These are phyloP conservation scores for Hedychridium roseum DNA, from an alignment of 2,888 invertebrate genomes.

Conservation along the genomic window DNA sequence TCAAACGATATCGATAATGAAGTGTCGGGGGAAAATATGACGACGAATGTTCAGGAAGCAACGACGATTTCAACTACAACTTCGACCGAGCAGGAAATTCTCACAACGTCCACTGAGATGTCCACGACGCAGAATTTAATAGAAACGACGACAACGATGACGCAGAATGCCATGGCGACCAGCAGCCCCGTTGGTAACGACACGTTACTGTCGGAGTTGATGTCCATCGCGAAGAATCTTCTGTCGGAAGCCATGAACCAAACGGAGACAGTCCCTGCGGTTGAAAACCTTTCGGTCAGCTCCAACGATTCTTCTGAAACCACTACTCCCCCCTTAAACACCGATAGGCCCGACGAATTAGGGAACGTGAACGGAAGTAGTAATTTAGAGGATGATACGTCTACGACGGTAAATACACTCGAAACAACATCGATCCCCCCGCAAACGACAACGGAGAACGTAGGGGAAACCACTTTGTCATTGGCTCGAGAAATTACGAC, in stretches of 20 bases:
- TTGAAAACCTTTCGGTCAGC: slow-evolving; percentile 3
- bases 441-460: background rate
- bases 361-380: background rate
- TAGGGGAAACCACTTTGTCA: background rate
- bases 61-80: slow-evolving; percentile 10
- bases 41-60: slow-evolving; percentile 23
- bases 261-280: slow-evolving; percentile 12
- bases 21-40: background rate
- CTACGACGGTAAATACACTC: slow-evolving; percentile 5
- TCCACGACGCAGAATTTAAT: slow-evolving; percentile 20
- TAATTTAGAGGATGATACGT: background rate
- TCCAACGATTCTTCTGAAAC: slow-evolving; percentile 5
- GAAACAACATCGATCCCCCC: slow-evolving; percentile 13
- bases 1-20: too few relatives aligned
- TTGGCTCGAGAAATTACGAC: background rate
- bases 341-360: slow-evolving; percentile 5
- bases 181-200: slow-evolving; percentile 21
- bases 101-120: slow-evolving; percentile 14
- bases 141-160: slow-evolving; percentile 16
- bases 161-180: slow-evolving; percentile 10
- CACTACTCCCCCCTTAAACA: background rate
- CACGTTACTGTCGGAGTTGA: slow-evolving; percentile 41
- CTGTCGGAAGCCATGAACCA: slow-evolving; percentile 40
- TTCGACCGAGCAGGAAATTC: slow-evolving; percentile 13
- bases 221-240: slow-evolving; percentile 47